phyloP scores from a whole-genome alignment of 1,140 invertebrate genomes.

The Bilobella aurantiaca region DNA sequence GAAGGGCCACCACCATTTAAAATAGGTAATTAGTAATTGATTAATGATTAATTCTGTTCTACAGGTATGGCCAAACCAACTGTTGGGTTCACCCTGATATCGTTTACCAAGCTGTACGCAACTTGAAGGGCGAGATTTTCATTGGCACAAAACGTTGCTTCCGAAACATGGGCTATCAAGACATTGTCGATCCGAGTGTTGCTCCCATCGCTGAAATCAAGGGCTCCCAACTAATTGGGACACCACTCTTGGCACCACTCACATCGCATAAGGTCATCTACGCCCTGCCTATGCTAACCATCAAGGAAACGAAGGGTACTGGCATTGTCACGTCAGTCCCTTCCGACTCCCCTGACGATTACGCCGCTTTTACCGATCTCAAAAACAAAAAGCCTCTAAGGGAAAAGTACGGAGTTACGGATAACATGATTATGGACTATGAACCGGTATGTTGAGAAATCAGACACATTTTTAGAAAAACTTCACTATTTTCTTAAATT shows the following conservation, averaged over 20 bases:
- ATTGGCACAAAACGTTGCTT: slow-evolving; percentile 79
- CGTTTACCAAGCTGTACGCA: slow-evolving; percentile 74
- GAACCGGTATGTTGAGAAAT: slow-evolving; percentile 64
- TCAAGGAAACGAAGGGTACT: slow-evolving; percentile 96
- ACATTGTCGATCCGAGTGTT: slow-evolving; percentile 61
- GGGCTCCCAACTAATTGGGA: slow-evolving; percentile 66
- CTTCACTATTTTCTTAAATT: too few species aligned
- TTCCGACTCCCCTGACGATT: slow-evolving; percentile 98
- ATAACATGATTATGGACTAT: slow-evolving; percentile 85
- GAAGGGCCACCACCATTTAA: too few species aligned
- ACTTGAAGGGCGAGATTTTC: slow-evolving; percentile 63
- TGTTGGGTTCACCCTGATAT: slow-evolving; percentile 96
- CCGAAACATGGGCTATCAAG: slow-evolving; percentile 93
- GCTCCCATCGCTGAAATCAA: slow-evolving; percentile 54
- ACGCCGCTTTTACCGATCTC: slow-evolving; percentile 84
- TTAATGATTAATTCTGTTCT: slow-evolving; percentile 3
- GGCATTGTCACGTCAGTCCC: slow-evolving; percentile 97
- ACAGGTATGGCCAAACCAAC: slow-evolving; percentile 90
- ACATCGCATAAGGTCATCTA: slow-evolving; percentile 75
- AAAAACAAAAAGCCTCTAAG: slow-evolving; percentile 89
- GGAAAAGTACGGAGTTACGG: slow-evolving; percentile 83
- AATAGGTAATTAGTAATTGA: too few species aligned
- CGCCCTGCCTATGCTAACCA: slow-evolving; percentile 92
- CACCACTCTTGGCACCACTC: slow-evolving; percentile 69
- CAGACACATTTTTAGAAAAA: too few species aligned